A percentile compares a stretch with the other conserved stretches of the same genome.
Evolutionary conservation across 1,140 invertebrate species (phyloP).

Genomic region (Zaprionus davidi): DNA sequence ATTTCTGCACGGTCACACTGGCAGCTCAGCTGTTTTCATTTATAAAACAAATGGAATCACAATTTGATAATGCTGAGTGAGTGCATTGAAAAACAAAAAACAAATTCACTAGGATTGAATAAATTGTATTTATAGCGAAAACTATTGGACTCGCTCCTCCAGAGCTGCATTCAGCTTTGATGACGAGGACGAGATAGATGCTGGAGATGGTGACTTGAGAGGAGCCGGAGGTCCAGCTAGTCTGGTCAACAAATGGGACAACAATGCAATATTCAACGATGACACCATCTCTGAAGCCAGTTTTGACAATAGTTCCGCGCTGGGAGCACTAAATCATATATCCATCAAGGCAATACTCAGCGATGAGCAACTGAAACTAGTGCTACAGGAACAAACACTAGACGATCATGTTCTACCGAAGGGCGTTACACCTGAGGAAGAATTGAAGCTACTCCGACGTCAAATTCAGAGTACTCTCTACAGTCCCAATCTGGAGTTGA

Average conservation of each 20-base stretch:
- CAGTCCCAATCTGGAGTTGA: constrained; percentile 72
- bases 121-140: constrained; percentile 52
- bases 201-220: constrained; percentile 19
- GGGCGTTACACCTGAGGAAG: constrained; percentile 70
- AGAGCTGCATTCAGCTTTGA: constrained; percentile 81
- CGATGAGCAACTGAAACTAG: constrained; percentile 68
- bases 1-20: constrained; percentile 19
- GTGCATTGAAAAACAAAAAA: not conserved
- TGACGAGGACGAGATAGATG: constrained; percentile 69
- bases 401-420: constrained; percentile 73
- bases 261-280: constrained; percentile 73
- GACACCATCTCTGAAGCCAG: constrained; percentile 78
- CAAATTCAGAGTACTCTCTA: constrained; percentile 78
- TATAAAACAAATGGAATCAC: constrained; percentile 41
- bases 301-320: constrained; percentile 63
- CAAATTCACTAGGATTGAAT: not conserved
- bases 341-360: constrained; percentile 74
- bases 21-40: constrained; percentile 12
- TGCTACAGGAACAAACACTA: constrained; percentile 69
- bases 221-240: constrained; percentile 8
- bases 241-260: constrained; percentile 36
- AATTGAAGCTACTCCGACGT: constrained; percentile 68
- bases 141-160: constrained; percentile 81
- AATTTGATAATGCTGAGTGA: constrained; percentile 49
- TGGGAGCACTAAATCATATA: constrained; percentile 53